Evolutionary conservation across 2,888 invertebrate genomes (phyloP).

Genomic region (Scaptomyza tumidula): DNA sequence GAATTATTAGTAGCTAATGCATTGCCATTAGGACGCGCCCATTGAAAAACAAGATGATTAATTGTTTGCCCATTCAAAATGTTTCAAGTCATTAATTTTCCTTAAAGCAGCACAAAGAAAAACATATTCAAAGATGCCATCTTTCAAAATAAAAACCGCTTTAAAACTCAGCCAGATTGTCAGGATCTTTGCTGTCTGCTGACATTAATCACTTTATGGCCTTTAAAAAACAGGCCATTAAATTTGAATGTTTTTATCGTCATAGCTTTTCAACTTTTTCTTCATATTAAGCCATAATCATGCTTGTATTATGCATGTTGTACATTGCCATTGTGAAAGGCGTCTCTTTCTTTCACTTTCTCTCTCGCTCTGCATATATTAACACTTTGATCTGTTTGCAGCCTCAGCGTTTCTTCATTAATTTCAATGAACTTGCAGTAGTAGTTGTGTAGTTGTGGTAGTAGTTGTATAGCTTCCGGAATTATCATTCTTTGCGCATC

Average conservation of each 20-base stretch:
- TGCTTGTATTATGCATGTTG: slow-evolving; percentile 14
- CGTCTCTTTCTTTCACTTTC: not conserved
- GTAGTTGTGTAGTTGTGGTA: slow-evolving; percentile 5
- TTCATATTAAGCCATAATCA: slow-evolving; percentile 38
- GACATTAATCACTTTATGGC: slow-evolving; percentile 69
- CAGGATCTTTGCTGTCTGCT: slow-evolving; percentile 28
- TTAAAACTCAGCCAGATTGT: slow-evolving; percentile 31
- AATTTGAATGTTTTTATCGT: slow-evolving; percentile 33
- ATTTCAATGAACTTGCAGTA: slow-evolving; percentile 45
- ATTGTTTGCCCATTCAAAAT: slow-evolving; percentile 63
- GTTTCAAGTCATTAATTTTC: slow-evolving; percentile 68
- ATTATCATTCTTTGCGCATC: slow-evolving; percentile 41
- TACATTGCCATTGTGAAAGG: slow-evolving; percentile 2
- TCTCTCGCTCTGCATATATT: slow-evolving; percentile 16
- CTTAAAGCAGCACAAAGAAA: slow-evolving; percentile 15
- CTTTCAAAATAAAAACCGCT: slow-evolving; percentile 12
- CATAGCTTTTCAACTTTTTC: slow-evolving; percentile 34
- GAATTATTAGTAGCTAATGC: slow-evolving; percentile 47
- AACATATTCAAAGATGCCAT: slow-evolving; percentile 25
- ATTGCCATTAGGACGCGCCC: slow-evolving; percentile 17
- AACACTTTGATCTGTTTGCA: slow-evolving; percentile 25
- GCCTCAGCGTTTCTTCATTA: slow-evolving; percentile 42
- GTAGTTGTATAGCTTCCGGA: slow-evolving; percentile 33
- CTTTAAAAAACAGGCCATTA: slow-evolving; percentile 56
- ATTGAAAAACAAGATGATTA: slow-evolving; percentile 65